A percentile compares a stretch with the other conserved stretches of the same genome.
Conservation (phyloP, 2,797 vertebrate species). For the Kryptolebias ocellatus region DNA sequence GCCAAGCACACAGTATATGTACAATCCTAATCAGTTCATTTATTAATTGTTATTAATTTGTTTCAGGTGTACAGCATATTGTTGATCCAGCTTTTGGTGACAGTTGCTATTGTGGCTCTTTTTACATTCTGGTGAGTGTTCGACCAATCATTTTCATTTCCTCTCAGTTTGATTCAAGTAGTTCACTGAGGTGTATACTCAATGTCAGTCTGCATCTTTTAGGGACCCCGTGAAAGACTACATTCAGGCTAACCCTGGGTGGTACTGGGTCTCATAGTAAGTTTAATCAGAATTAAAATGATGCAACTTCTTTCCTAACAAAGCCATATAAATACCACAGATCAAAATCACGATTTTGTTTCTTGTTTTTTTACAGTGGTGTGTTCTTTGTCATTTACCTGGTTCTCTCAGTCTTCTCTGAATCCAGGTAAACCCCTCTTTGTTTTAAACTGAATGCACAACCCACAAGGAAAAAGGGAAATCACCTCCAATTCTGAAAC, state of each 20-base stretch:
- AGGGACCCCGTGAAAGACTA: conserved; percentile 90
- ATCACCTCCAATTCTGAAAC: background rate
- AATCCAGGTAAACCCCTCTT: conserved; percentile 82
- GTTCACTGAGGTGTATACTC: background rate
- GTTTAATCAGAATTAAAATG: conserved; percentile 57
- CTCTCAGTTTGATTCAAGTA: background rate
- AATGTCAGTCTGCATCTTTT: conserved; percentile 26
- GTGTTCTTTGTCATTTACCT: conserved; percentile 93
- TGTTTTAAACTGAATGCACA: background rate
- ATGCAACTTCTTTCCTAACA: background rate
- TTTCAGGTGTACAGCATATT: conserved; percentile 91
- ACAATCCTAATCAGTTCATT: background rate
- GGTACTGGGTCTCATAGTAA: conserved; percentile 98
- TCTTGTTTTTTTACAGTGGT: conserved; percentile 72
- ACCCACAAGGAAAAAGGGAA: background rate
- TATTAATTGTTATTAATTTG: background rate
- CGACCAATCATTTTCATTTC: background rate
- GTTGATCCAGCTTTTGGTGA: conserved; percentile 89
- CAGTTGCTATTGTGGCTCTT: conserved; percentile 87
- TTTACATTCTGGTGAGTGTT: conserved; percentile 93
- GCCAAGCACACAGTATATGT: background rate
- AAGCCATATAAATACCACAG: background rate
- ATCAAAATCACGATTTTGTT: conserved; percentile 13
- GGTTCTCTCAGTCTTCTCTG: conserved; percentile 89
- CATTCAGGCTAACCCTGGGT: conserved; percentile 89